Evolutionary conservation across 2,797 vertebrate genomes (phyloP), one percentile per base, ranked within the genome.

Genomic region (Acanthis flammea): DNA sequence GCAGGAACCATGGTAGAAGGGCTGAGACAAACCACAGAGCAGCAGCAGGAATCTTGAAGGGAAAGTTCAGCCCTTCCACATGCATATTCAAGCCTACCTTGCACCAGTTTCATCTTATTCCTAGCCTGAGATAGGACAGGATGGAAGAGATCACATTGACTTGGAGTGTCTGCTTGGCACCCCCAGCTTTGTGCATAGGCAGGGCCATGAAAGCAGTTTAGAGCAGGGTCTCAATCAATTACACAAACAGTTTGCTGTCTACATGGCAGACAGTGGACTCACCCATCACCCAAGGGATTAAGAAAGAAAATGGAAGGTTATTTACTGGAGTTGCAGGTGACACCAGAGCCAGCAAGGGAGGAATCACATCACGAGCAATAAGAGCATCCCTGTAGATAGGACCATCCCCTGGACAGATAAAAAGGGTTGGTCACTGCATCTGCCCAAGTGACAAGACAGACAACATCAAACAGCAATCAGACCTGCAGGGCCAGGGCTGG

Each of bases 291-390:
- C 89, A 80, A 27, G 51, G 48, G 47, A 82, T 33, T 37, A 44
- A 61, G 21, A 71, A 60, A 53, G 84, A 23, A 80, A 62, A 76
- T 16, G 15, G 14, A 57, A 91, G 62, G 30, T 79, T 60, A 98
- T 98, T 98, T 97, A 99, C 99, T 55, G 99, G 98, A 47, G 98
- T 98, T 65, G 96, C 95, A 31, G 99, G 98, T 5, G 97, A 97
- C 72, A 99, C 97, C 48, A 98, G 97, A 65, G 97, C 94, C 67
- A 99, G 92, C 90, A 99, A 95, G 6, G 98, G 98, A 51, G 99
- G 98, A 53, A 99, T 95, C 22, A 97, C 98, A 27, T 97, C 96
- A 54, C 97, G 98, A 3, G 97, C 97, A 68, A 99, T 99, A 81
- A 99, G 88, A 55, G 96, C 67, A 66, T 99, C 99, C 91, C 99